Base-by-base conservation (phyloP, 2,797 vertebrate species). In the Bucorvus abyssinicus region DNA sequence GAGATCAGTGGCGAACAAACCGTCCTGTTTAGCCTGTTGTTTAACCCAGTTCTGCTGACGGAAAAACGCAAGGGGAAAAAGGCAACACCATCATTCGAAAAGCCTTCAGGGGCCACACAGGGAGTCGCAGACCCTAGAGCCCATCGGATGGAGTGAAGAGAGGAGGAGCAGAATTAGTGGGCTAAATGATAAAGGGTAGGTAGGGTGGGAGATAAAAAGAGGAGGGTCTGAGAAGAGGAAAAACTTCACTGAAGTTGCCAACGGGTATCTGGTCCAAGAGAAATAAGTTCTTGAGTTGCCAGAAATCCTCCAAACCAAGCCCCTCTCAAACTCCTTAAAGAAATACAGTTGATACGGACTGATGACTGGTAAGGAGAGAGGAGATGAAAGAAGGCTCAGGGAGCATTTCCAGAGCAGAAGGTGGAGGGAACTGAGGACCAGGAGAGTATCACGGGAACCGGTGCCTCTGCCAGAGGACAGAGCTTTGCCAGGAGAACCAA, bases 21-120 rank as follows among this genome's bases (percentile, higher is more conserved):
- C 42, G 42, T 12, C 24, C 53, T 86, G 40, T 57, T 84, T 12
- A 75, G n/a, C 22, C 76, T 60, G n/a, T n/a, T 55, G 50, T 52
- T 89, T 36, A 55, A 95, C 83, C 27, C 36, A 56, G 47, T 70
- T 50, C 69, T 91, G 21, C 59, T 85, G 40, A 32, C 79, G 52
- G 14, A 80, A 80, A 87, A 69, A 65, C 59, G 26, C 52, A 70
- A 55, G 49, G 44, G 49, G 49, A 49, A 40, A 89, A 89, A 78
- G 18, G 14, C 44, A 74, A 22, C 60, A 77, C 1, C 56, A 67
- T 19, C 17, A 59, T 64, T 29, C n/a, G 53, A 32, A 80, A 91
- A 84, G 26, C 36, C 65, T 88, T 36, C 10, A 40, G 30, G 60
- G 29, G 2, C 26, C 38, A 10, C 16, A 8, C 56, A 49, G 73